Evolutionary conservation across 2,797 vertebrate genomes (phyloP), one percentile per base, ranked within the genome.

Genomic region (Crocodylus rhombifer): DNA sequence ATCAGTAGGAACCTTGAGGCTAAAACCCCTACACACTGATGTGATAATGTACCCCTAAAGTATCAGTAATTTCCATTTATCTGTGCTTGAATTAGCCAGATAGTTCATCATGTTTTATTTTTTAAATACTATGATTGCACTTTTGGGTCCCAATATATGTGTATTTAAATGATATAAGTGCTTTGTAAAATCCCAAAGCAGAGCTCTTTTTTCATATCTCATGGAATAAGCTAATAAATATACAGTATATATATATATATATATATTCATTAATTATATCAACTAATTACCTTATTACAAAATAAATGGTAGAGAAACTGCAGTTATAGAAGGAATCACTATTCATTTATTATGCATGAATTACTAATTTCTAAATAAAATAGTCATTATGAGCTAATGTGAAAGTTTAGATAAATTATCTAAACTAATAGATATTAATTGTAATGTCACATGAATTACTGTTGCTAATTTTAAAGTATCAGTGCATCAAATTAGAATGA

Each of bases 391-490:
- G 5, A 93, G 5, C 12, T 84, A 86, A 92, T 87, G 51, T 91
- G 83, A 97, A 97, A 93, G 36, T 26, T 80, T 79, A 36, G 61
- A 91, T 33, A 97, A 97, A 95, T 94, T 95, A 96, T 95, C 86
- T 86, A 78, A 89, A 73, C 82, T 92, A 95, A 95, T 87, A 94
- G 77, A 84, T 79, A 95, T 93, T 94, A 91, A 92, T 94, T 94
- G 51, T 61, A 95, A 92, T 62, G 30, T 36, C 60, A 91, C 76
- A 16, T 89, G 77, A 96, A 79, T 78, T 73, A 84, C 75, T 95
- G 85, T 58, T 90, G 67, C 64, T 94, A 96, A 94, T 96, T 97
- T 91, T 93, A 92, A 95, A 95, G 92, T 91, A 55, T 93, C 90
- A 87, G 36, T 78, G 82, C 64, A 95, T 95, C 89, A 76, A 60